Percentiles rank a stretch among this genome's conserved stretches.
Conservation (phyloP, 1,140 invertebrate species). For the Acromyrmex heyeri region DNA sequence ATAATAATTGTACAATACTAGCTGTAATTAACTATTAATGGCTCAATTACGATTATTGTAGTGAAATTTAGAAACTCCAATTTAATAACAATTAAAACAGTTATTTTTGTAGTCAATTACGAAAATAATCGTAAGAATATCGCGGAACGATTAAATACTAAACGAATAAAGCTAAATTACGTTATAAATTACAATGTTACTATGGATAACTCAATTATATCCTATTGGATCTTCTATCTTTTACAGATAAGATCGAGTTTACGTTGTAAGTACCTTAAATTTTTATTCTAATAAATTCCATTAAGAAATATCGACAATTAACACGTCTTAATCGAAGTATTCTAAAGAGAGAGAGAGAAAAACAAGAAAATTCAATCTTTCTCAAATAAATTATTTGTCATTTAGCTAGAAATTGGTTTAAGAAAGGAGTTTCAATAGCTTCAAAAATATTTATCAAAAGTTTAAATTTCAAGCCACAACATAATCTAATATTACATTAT, state of each 20-base stretch:
- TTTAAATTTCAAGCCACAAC: not conserved
- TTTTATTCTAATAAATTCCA: slow-evolving; percentile 33
- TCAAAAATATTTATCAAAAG: not conserved
- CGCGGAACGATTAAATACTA: not conserved
- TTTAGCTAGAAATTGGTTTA: not conserved
- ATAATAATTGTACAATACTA: slow-evolving; percentile 20
- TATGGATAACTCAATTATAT: slow-evolving; percentile 20
- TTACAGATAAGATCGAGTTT: not conserved
- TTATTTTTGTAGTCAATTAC: not conserved
- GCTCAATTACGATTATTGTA: not conserved
- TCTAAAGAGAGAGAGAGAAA: too few species aligned
- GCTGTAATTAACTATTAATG: slow-evolving; percentile 3
- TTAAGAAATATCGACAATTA: slow-evolving; percentile 32
- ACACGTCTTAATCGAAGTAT: slow-evolving; percentile 1
- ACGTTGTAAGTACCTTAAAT: slow-evolving; percentile 12
- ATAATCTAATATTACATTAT: not conserved
- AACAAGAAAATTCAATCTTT: not conserved
- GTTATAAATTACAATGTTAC: not conserved
- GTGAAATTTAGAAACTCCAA: not conserved
- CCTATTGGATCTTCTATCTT: slow-evolving; percentile 1
- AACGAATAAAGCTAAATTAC: slow-evolving; percentile 21
- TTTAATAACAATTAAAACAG: not conserved
- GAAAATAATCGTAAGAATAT: not conserved
- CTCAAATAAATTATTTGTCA: slow-evolving; percentile 18
- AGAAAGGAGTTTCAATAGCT: not conserved